Evolutionary conservation across 2,797 vertebrate species (phyloP), one percentile per base, ranked within the genome.

Genomic region (Lacerta agilis): DNA sequence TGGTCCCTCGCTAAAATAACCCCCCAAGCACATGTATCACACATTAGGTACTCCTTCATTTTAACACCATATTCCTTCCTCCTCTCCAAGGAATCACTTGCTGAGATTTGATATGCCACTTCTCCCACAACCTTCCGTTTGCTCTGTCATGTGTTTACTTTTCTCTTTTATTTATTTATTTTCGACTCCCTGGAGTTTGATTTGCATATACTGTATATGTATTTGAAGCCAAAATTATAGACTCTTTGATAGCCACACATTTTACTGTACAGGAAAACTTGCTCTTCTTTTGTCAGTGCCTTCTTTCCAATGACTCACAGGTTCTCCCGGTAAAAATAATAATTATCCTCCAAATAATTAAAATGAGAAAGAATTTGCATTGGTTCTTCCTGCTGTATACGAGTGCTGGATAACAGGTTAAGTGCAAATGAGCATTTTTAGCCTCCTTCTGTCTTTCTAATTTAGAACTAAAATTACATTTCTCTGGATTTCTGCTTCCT

Each of bases 261-360:
- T 93, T 91, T 92, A 84, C 15, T 45, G 82, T 9, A 3, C 89
- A 92, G 61, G 49, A 90, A 66, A 92, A 7, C 82, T 91, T 88
- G 66, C 81, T 92, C 91, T 69, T 91, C 55, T 91, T 55, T 86
- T 92, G 49, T 84, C 85, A 86, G 7, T 83, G 61, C n/a, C 43
- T 91, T 75, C 83, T 94, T 93, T 90, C 87, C 92, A 90, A 90
- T 92, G 92, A 92, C 71, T 94, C 89, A 92, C 71, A 81, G 83
- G 88, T 94, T 94, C 86, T 89, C 91, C 71, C n/a, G 43, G 84
- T 91, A 94, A 95, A 55, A 95, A 95, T 92, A 94, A 92, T 92
- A 92, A 95, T 94, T 93, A 93, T 91, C 90, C 92, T 33, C 36
- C 17, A 18, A 88, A 92, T 87, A 92, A 92, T 92, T 94, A 91